phyloP scores from a whole-genome alignment of 2,888 invertebrate species.

The Netelia virgata region DNA sequence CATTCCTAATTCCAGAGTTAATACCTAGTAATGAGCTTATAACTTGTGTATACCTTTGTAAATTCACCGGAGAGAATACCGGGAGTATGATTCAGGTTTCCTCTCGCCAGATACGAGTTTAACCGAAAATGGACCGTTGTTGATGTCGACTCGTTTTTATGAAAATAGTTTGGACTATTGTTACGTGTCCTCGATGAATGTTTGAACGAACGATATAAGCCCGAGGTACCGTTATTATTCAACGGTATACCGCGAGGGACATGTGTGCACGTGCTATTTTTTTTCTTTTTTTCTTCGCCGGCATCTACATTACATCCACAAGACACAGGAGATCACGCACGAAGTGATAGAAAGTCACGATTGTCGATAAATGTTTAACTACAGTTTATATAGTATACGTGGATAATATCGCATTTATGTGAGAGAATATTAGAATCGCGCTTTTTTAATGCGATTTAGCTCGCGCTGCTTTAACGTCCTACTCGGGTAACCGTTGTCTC shows the following conservation, averaged over 20 bases:
- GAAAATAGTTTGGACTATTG: slow-evolving; percentile 18
- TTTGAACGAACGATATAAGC: slow-evolving; percentile 31
- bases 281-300: background rate
- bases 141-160: background rate
- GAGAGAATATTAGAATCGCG: background rate
- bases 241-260: slow-evolving; percentile 7
- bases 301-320: background rate
- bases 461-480: slow-evolving; percentile 17
- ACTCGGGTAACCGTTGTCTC: slow-evolving; percentile 30
- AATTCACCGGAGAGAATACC: background rate
- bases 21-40: background rate
- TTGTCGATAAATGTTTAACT: background rate
- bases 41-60: background rate
- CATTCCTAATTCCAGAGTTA: background rate
- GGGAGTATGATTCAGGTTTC: background rate
- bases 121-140: background rate
- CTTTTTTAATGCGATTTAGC: background rate
- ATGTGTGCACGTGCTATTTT: background rate
- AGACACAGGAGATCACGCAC: background rate
- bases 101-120: background rate
- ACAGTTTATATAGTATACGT: too few relatives aligned
- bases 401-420: too few relatives aligned
- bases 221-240: slow-evolving; percentile 26
- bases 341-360: background rate
- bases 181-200: slow-evolving; percentile 49